These are phyloP conservation scores for Myotis pilosus DNA, from an alignment of 2,797 vertebrate species.

Conservation along the genomic window DNA sequence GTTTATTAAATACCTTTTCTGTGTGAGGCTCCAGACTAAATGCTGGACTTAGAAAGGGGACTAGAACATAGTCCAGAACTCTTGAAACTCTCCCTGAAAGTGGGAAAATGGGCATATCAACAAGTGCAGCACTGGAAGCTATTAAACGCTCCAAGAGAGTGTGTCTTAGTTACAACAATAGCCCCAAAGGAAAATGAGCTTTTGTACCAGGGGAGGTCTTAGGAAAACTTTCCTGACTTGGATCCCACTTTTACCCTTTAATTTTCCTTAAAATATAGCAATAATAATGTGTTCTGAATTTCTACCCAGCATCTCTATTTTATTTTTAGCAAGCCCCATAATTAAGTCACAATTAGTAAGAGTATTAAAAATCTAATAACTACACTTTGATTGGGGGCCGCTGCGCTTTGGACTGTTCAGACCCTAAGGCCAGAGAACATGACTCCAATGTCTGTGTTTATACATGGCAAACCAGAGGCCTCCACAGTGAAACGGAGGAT, in stretches of 20 bases:
- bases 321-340: neutral
- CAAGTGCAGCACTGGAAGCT: neutral
- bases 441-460: neutral
- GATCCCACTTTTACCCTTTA: neutral
- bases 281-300: neutral
- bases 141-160: neutral
- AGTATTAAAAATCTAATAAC: neutral
- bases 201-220: neutral
- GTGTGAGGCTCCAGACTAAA: neutral
- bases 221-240: neutral
- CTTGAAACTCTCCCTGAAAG: neutral
- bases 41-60: neutral
- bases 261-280: neutral
- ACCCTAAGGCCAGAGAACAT: neutral
- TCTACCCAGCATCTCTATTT: neutral
- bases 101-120: neutral
- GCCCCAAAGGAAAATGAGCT: neutral
- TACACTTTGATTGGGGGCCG: rapidly evolving
- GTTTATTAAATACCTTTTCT: neutral
- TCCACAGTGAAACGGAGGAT: neutral
- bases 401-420: neutral
- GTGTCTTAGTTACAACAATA: neutral
- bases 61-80: neutral
- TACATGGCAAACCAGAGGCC: neutral
- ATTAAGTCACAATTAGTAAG: neutral